Evolutionary conservation across 2,113 vertebrate genomes (phyloP), one percentile per base, ranked within the genome.

Genomic region (Aldabrachelys gigantea): DNA sequence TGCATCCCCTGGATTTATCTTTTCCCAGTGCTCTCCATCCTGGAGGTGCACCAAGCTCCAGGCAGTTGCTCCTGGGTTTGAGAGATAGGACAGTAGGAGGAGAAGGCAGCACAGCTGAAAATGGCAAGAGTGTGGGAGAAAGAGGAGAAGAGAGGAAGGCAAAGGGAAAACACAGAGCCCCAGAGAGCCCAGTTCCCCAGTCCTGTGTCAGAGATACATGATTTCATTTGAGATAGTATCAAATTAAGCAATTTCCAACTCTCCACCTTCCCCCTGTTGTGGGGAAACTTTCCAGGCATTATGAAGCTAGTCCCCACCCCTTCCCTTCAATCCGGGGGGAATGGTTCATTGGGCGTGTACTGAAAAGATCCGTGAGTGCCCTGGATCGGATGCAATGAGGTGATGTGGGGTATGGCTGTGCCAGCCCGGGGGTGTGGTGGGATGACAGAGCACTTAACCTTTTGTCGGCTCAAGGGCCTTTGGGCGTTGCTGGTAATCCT

Each of bases 221-320:
- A 72, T n/a, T n/a, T 38, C 31, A 22, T 38, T 22, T 38, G 6
- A 65, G 27, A 5, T 44, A 80, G 0, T 35, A 31, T 8, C n/a
- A 62, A 94, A 50, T 78, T 27, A 57, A 11, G 25, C 21, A 76
- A 47, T 95, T 97, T 94, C 93, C 72, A 84, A 7, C 38, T 96
- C 52, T 93, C 38, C 19, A 11, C 72, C 21, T 41, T 31, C 31
- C 31, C 62, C 13, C 14, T 69, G 35, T n/a, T n/a, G 80, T 4
- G 1, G 49, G 80, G 52, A 89, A 91, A 54, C 7, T 49, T 75
- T 85, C 17, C 8, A 69, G 87, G 27, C 27, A 88, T 92, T 83
- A 13, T 85, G 49, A 88, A 54, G 31, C 19, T 69, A 11, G 4
- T 83, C 85, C 1, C 2, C 9, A 1, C 13, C 72, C 89, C 84